A percentile compares a stretch with the other conserved stretches of the same genome.
Evolutionary conservation across 2,888 invertebrate species (phyloP).

Genomic region (Leucophenga montana): DNA sequence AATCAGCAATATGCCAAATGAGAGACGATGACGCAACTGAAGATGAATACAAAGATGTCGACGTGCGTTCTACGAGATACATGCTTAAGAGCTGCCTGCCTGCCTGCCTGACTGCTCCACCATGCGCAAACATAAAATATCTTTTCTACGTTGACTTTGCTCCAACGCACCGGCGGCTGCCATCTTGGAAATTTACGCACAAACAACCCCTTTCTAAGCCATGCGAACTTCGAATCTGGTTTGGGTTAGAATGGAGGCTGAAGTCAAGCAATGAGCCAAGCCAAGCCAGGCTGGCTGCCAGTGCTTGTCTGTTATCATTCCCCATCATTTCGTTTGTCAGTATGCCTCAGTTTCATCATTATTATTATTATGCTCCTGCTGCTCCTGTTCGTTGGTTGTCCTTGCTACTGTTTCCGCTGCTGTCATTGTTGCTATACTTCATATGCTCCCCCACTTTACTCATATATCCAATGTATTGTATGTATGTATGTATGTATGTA

Average conservation of each 20-base stretch:
- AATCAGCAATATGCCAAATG: slow-evolving; percentile 55
- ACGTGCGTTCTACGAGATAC: not conserved
- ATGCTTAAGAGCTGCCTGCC: no score
- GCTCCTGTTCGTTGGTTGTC: slow-evolving; percentile 32
- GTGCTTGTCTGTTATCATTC: slow-evolving; percentile 49
- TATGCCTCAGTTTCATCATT: slow-evolving; percentile 65
- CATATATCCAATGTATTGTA: no score
- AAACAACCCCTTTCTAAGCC: slow-evolving; percentile 34
- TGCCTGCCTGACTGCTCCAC: not conserved
- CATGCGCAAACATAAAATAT: slow-evolving; percentile 19
- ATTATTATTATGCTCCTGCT: slow-evolving; percentile 52
- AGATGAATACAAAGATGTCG: not conserved
- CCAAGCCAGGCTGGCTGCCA: slow-evolving; percentile 30
- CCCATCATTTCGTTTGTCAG: slow-evolving; percentile 68
- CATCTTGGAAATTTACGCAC: slow-evolving; percentile 58
- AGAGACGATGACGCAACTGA: slow-evolving; percentile 4
- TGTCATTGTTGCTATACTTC: slow-evolving; percentile 24
- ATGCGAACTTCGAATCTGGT: not conserved
- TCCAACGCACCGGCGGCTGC: slow-evolving; percentile 36
- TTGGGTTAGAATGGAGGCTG: no score
- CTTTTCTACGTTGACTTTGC: slow-evolving; percentile 22
- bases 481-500: no score
- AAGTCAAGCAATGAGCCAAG: not conserved
- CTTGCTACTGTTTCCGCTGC: slow-evolving; percentile 47
- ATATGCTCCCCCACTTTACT: not conserved